Base-by-base conservation (phyloP, 2,797 vertebrate species). In the Tenualosa thibaudeaui region DNA sequence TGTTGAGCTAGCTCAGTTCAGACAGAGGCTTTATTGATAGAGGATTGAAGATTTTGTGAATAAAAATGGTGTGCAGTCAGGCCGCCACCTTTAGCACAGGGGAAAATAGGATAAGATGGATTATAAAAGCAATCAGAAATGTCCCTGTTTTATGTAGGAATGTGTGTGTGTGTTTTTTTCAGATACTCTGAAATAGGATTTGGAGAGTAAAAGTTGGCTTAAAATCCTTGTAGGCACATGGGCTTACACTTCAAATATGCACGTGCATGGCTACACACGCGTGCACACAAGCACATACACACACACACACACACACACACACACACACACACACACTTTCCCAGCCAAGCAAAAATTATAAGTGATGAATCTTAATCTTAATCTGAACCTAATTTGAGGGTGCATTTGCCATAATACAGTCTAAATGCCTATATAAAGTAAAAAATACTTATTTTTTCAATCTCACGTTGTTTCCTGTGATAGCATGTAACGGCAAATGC, bases 91-190 rank as follows among this genome's bases (percentile, higher is more conserved):
- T 71, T 10, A 71, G 26, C 31, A 37, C 26, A 65, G 8, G 24
- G 24, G 62, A 2, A 26, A 56, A 65, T 9, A 65, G 26, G 9
- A 26, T 65, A 24, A 71, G 10, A 12, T 71, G 65, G 65, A 71
- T 71, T 71, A 71, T 71, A 71, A 71, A 71, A 17, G 65, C 13
- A 37, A 71, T 37, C 65, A 71, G 65, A 71, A 71, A 71, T 37
- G 65, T 31, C 15, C 26, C 31, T 71, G 26, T 37, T 71, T 71
- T 5, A 71, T 15, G 31, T 65, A n/a, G 60, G 60, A 26, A 7
- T 62, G 4, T 49, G 4, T 49, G 4, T 24, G 9, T 24, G n/a
- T n/a, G n/a, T 62, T 62, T 62, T 62, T 8, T 51, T 51, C 19
- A 60, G 9, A 65, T 26, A 24, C 9, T 68, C 15, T 37, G 2